Conservation (phyloP, 2,888 invertebrate genomes). For the Carpatolechia fugitivella region DNA sequence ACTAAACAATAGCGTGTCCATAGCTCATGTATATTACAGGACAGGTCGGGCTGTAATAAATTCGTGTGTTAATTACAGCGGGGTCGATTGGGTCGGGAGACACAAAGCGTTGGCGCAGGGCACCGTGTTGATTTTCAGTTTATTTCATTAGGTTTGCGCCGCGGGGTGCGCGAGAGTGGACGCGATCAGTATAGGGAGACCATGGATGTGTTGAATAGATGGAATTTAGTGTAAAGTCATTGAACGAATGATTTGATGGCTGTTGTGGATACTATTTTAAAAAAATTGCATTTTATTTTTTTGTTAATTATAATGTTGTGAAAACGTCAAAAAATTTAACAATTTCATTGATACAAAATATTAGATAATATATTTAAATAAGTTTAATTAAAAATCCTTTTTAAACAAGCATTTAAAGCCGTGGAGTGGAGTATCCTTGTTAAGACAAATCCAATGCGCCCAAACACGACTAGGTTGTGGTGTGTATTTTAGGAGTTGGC, state of each 20-base stretch:
- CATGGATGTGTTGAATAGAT: conserved; percentile 9
- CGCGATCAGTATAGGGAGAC: conserved; percentile 44
- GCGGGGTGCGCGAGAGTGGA: conserved; percentile 64
- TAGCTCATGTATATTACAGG: conserved; percentile 46
- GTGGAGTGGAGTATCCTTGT: too few relatives aligned
- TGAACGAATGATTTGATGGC: neutral
- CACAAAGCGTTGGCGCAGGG: conserved; percentile 40
- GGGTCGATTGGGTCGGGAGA: conserved; percentile 45
- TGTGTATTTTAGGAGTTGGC: too few relatives aligned
- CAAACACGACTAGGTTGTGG: too few relatives aligned
- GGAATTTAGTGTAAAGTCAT: neutral
- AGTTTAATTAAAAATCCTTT: too few relatives aligned
- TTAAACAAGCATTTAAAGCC: too few relatives aligned
- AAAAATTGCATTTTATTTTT: too few relatives aligned
- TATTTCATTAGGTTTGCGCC: conserved; percentile 77
- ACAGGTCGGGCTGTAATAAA: conserved; percentile 58
- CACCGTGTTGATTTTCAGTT: conserved; percentile 78
- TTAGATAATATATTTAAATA: too few relatives aligned
- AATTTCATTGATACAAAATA: too few relatives aligned
- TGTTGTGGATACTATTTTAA: too few relatives aligned
- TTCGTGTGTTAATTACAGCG: conserved; percentile 72
- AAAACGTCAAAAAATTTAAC: too few relatives aligned
- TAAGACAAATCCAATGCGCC: too few relatives aligned
- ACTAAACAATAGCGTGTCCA: conserved; percentile 55
- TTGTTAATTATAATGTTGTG: too few relatives aligned